Evolutionary conservation across 2,888 invertebrate species (phyloP), one percentile per base, ranked within the genome.

Genomic region (Camptogramma bilineatum): DNA sequence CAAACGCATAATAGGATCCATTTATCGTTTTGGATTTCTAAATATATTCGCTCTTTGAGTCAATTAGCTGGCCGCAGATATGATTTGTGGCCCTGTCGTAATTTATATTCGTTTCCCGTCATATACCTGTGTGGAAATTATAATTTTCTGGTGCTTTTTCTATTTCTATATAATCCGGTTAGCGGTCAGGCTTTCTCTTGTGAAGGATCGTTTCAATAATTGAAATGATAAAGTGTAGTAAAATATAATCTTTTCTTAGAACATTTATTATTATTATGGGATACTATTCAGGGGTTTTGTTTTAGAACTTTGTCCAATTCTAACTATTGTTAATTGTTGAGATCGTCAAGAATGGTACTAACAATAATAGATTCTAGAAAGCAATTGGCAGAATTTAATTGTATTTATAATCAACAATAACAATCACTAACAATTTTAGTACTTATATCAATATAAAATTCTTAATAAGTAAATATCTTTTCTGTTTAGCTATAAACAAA

Each of bases 11-110:
- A 54, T 51, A 52, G 42, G 46, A 53, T 18, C 42, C 60, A 57
- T 73, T 68, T 71, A 75, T 74, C 70, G 73, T 74, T 72, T 69
- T 56, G 48, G 17, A 63, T 53, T 69, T 70, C 73, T 73, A 79
- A 78, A 81, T 74, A 77, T 76, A 77, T 71, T 71, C 73, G 74
- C 77, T 71, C 70, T 74, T 68, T 71, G 72, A 80, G 80, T 82
- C 77, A 83, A 81, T 82, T 82, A 80, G 74, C 66, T 66, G 69
- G 59, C 65, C 75, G 66, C 66, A 72, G 62, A 73, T 67, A 76
- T 80, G 80, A 83, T 81, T 83, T 83, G 80, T 81, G 70, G 73
- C 52, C 67, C 62, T 62, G 72, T 64, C 62, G 52, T 72, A 75
- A 81, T 80, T 77, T 78, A 81, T 77, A 60, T 72, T 70, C 69